phyloP scores from a whole-genome alignment of 2,888 invertebrate species.

The Galerucella pusilla region DNA sequence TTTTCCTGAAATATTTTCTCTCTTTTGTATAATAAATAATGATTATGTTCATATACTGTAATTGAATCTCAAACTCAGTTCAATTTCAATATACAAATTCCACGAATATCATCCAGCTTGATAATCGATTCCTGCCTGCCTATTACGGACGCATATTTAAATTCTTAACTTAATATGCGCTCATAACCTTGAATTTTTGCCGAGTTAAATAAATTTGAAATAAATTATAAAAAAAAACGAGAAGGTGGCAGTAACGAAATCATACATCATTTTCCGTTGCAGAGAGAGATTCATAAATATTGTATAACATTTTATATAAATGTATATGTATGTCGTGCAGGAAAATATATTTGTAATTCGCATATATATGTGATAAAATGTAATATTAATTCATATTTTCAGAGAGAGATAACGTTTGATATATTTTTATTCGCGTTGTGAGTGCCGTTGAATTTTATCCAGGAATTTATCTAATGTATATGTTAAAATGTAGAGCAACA shows the following conservation, averaged over 20 bases:
- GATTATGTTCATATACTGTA: too few relatives aligned
- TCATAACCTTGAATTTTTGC: too few relatives aligned
- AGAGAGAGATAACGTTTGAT: not conserved
- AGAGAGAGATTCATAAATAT: slow-evolving; percentile 22
- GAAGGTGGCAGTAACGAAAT: slow-evolving; percentile 11
- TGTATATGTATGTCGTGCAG: not conserved
- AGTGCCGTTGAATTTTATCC: not conserved
- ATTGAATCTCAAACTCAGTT: too few relatives aligned
- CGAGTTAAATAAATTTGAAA: not conserved
- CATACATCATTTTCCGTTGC: slow-evolving; percentile 17
- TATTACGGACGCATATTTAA: too few relatives aligned
- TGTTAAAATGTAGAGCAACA: not conserved
- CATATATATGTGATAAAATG: slow-evolving; percentile 6
- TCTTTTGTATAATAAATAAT: too few relatives aligned
- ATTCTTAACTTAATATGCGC: too few relatives aligned
- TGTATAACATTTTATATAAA: slow-evolving; percentile 16
- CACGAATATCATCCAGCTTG: too few relatives aligned
- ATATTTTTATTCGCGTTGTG: slow-evolving; percentile 3
- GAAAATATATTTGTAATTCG: slow-evolving; percentile 18
- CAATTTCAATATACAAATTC: too few relatives aligned
- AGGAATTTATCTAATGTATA: not conserved
- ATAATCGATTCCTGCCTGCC: too few relatives aligned
- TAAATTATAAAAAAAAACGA: not conserved
- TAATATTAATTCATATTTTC: slow-evolving; percentile 15
- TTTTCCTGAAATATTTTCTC: too few relatives aligned